Percentiles rank a stretch among this genome's conserved stretches.
Evolutionary conservation across 2,888 invertebrate genomes (phyloP).

Genomic region (Nomada fabriciana): DNA sequence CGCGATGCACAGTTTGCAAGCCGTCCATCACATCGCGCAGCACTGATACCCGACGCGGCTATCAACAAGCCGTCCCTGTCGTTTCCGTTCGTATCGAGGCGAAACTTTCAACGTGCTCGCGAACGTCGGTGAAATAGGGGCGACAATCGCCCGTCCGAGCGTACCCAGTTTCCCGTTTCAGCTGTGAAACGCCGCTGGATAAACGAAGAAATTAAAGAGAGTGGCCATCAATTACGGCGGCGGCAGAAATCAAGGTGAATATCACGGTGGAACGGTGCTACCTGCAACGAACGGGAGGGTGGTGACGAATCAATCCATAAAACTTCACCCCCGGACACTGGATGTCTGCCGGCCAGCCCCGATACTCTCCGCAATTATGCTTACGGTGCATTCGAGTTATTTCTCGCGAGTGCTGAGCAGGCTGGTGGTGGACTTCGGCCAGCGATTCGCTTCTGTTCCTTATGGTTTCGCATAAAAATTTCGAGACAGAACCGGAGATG

Average conservation of each 20-base stretch:
- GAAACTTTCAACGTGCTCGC: not conserved
- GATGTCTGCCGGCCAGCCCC: slow-evolving; percentile 18
- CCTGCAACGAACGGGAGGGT: slow-evolving; percentile 19
- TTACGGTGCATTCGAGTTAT: slow-evolving; percentile 64
- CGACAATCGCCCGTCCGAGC: not conserved
- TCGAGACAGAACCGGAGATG: slow-evolving; percentile 7
- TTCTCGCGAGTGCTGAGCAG: slow-evolving; percentile 46
- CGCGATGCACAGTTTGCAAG: slow-evolving; percentile 31
- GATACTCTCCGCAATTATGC: slow-evolving; percentile 72
- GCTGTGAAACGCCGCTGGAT: slow-evolving; percentile 30
- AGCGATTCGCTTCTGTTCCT: slow-evolving; percentile 19
- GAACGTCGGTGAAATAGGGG: not conserved
- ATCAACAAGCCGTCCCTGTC: not conserved
- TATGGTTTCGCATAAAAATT: not conserved
- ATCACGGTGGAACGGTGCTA: slow-evolving; percentile 53
- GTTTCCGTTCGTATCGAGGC: not conserved
- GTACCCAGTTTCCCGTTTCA: slow-evolving; percentile 15
- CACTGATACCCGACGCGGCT: not conserved
- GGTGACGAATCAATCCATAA: slow-evolving; percentile 72
- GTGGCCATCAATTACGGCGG: slow-evolving; percentile 58
- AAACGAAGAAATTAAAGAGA: slow-evolving; percentile 55
- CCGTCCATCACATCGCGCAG: not conserved
- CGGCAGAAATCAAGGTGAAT: slow-evolving; percentile 53
- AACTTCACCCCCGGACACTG: slow-evolving; percentile 50
- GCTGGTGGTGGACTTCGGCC: not conserved